Evolutionary conservation across 2,113 vertebrate species (phyloP), one percentile per base, ranked within the genome.

Genomic region (Mus spicilegus): DNA sequence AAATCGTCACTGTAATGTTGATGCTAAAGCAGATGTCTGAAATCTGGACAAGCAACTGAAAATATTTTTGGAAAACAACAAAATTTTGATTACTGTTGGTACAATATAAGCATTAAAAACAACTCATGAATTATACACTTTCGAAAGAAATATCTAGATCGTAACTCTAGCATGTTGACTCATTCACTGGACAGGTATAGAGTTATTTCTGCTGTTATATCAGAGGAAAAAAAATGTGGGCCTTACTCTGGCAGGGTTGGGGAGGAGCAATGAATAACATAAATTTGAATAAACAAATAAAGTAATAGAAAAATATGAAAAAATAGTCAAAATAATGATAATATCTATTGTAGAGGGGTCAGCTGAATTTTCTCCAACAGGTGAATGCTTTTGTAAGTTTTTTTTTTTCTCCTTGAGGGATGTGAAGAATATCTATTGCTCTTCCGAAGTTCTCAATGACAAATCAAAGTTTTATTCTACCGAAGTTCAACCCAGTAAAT

Each of bases 331-430:
- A 30, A 92, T 4, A 89, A 28, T 77, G 51, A 89, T 86, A 16
- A 14, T 75, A 86, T 1, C 6, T n/a, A 63, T 9, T 77, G 0
- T 82, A n/a, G 54, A 89, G 36, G 30, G 6, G 7, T 73, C 26
- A 90, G 56, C 22, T 76, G 13, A 54, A 94, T 65, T 95, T 95
- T 89, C n/a, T 82, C 33, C 39, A 89, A 76, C 19, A 86, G 11
- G 30, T 93, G 61, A 84, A 22, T 65, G 49, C 49, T 49, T 49
- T 49, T 49, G 16, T 30, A 46, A 42, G 17, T 65, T 63, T 61
- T 61, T 26, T 12, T 85, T 85, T 65, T 46, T 33, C 8, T 30
- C 28, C 26, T 46, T 0, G 42, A 46, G 4, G 8, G 39, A 46
- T 65, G 42, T 30, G 14, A 30, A 46, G 14, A 65, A 85, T 33